A percentile compares a stretch with the other conserved stretches of the same genome.
Conservation (phyloP, 1,140 invertebrate genomes). For the Pachypeltis micranthus region DNA sequence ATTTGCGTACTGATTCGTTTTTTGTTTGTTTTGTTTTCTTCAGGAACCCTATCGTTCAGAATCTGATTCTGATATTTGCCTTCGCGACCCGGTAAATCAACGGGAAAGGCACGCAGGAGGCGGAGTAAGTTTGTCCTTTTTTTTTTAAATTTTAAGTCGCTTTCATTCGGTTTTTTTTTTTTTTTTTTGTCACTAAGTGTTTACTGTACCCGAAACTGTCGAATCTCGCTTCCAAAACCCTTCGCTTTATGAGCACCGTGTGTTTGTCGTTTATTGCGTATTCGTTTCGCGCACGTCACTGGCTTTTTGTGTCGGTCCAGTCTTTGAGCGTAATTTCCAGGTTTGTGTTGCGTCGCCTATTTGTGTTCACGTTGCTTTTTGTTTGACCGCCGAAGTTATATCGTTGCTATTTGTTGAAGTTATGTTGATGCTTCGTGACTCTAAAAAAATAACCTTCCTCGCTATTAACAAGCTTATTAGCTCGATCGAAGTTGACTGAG, state of each 20-base stretch:
- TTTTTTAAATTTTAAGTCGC: not conserved
- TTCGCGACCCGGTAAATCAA: constrained; percentile 50
- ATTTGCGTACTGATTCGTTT: not conserved
- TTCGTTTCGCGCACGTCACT: too few species aligned
- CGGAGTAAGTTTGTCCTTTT: constrained; percentile 19
- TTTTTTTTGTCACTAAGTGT: not conserved
- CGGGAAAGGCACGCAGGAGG: constrained; percentile 29
- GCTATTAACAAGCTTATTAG: too few species aligned
- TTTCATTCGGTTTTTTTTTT: not conserved
- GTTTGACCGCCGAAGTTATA: not conserved
- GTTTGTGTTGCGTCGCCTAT: too few species aligned
- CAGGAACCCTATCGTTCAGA: constrained; percentile 41
- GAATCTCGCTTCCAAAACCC: too few species aligned
- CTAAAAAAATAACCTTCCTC: too few species aligned
- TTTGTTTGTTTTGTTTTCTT: constrained; percentile 14
- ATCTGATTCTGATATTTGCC: constrained; percentile 76
- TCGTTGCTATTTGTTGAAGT: not conserved
- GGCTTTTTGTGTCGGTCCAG: too few species aligned
- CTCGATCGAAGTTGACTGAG: too few species aligned
- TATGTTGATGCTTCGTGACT: not conserved
- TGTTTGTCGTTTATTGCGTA: too few species aligned
- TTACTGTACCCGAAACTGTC: too few species aligned
- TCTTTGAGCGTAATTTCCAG: too few species aligned
- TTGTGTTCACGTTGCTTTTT: too few species aligned
- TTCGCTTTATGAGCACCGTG: too few species aligned